Conservation (phyloP, 2,888 invertebrate genomes). For the Yponomeuta evonymella region DNA sequence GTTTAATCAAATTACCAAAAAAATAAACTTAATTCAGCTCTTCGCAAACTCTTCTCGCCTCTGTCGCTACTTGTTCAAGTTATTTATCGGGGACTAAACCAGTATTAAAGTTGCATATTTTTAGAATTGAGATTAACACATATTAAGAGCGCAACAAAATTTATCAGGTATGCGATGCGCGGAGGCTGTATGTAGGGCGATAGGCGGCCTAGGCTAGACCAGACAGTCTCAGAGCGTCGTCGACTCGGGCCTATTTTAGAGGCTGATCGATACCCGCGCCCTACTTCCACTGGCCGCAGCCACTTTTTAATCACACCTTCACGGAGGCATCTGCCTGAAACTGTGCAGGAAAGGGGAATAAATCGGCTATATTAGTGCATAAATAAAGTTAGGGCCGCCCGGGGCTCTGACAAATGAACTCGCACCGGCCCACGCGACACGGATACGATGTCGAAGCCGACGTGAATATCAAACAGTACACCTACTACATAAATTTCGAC, state of each 20-base stretch:
- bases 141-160: background rate
- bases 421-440: conserved; percentile 44
- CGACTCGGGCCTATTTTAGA: conserved; percentile 59
- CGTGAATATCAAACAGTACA: conserved; percentile 53
- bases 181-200: conserved; percentile 32
- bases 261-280: conserved; percentile 66
- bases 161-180: background rate
- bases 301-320: conserved; percentile 43
- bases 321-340: conserved; percentile 19
- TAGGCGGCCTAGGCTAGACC: conserved; percentile 45
- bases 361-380: conserved; percentile 15
- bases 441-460: conserved; percentile 43
- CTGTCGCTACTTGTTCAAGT: no score
- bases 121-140: background rate
- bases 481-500: conserved; percentile 32
- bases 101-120: background rate
- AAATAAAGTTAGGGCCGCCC: conserved; percentile 16
- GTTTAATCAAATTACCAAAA: no score
- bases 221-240: conserved; percentile 46
- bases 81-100: no score
- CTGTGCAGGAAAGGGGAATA: conserved; percentile 6
- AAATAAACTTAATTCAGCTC: no score
- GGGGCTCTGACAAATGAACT: conserved; percentile 54
- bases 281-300: conserved; percentile 56
- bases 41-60: no score